These are phyloP conservation scores for Aotus griseimembra DNA, from an alignment of 2,797 vertebrate genomes.

Conservation along the genomic window DNA sequence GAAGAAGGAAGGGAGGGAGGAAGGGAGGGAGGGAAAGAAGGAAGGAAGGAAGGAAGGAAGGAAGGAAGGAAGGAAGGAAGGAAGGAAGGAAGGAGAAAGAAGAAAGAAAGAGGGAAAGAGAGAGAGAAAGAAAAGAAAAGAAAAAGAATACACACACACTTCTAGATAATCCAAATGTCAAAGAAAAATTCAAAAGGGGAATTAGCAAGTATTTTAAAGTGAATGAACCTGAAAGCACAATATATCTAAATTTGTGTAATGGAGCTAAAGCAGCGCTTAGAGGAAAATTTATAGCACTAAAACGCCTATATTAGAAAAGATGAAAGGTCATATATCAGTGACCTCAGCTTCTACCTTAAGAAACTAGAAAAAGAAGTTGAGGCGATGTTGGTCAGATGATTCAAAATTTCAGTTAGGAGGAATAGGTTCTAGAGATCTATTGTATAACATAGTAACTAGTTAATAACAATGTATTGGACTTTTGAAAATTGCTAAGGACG, in stretches of 20 bases:
- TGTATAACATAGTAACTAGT: neutral
- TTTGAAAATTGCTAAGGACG: neutral
- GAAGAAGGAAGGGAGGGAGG: no score
- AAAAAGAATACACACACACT: neutral
- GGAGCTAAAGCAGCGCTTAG: neutral
- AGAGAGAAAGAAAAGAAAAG: no score
- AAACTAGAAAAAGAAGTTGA: neutral
- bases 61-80: no score
- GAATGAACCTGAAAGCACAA: neutral
- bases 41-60: no score
- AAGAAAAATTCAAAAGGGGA: neutral
- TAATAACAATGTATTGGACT: neutral
- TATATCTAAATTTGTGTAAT: neutral
- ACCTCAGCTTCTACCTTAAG: neutral
- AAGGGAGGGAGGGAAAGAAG: no score
- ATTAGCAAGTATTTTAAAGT: neutral
- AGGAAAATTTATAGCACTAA: neutral
- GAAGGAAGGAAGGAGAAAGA: rapidly evolving
- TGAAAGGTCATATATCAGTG: no score
- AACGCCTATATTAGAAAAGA: neutral
- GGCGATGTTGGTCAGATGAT: neutral
- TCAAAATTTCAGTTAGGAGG: neutral
- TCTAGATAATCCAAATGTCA: neutral
- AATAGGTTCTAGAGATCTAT: neutral
- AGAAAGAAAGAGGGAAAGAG: no score